phyloP scores from a whole-genome alignment of 1,140 invertebrate genomes.

The Thereuonema tuberculata region DNA sequence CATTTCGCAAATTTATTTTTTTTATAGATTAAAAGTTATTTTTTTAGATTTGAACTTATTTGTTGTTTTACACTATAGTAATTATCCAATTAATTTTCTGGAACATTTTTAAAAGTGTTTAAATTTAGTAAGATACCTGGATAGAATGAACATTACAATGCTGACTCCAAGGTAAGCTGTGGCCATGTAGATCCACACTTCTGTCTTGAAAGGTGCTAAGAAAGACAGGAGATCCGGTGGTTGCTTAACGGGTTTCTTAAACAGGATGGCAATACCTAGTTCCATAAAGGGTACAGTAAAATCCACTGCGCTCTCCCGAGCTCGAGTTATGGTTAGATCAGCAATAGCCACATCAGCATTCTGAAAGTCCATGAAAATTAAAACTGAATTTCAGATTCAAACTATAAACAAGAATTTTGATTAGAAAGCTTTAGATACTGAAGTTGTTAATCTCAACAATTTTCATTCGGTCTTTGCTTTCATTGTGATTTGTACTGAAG shows the following conservation, averaged over 20 bases:
- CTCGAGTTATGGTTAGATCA: constrained; percentile 86
- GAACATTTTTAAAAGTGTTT: too few relatives aligned
- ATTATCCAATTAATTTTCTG: too few relatives aligned
- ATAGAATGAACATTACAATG: constrained; percentile 78
- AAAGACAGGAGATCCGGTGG: constrained; percentile 85
- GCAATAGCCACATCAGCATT: constrained; percentile 82
- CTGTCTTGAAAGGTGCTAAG: constrained; percentile 77
- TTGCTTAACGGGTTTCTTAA: constrained; percentile 77
- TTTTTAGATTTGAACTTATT: too few relatives aligned
- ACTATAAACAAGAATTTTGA: not conserved
- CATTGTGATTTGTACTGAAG: too few relatives aligned
- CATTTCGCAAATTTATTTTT: too few relatives aligned
- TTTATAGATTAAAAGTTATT: too few relatives aligned
- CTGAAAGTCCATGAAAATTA: not conserved
- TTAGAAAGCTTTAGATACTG: too few relatives aligned
- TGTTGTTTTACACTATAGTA: too few relatives aligned
- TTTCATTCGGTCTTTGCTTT: too few relatives aligned
- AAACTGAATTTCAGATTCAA: not conserved
- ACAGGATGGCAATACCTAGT: constrained; percentile 71
- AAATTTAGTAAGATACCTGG: too few relatives aligned
- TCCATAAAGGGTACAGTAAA: constrained; percentile 96
- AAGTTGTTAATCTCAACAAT: too few relatives aligned
- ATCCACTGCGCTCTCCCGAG: constrained; percentile 74
- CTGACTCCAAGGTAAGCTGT: constrained; percentile 87
- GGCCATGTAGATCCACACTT: constrained; percentile 94